These are phyloP conservation scores for Pangasius mekongensis DNA, from an alignment of 2,797 vertebrate genomes.

Conservation along the genomic window DNA sequence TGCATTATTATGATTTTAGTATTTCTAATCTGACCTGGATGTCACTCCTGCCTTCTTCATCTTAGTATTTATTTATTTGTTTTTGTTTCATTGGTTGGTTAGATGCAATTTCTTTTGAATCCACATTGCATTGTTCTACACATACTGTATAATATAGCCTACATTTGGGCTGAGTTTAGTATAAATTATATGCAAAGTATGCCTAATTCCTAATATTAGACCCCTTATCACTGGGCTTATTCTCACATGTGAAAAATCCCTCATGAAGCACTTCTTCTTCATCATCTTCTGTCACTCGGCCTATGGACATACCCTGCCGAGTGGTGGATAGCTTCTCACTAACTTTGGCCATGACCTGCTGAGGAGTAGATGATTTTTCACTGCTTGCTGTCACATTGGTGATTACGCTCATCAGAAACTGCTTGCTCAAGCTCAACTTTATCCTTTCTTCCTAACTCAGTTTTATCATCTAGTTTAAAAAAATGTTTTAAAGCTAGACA, in stretches of 20 bases:
- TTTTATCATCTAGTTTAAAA: background rate
- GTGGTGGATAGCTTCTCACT: conserved; percentile 19
- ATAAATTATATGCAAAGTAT: background rate
- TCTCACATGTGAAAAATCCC: conserved; percentile 21
- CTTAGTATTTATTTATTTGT: background rate
- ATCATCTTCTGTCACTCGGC: background rate
- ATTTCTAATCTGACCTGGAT: background rate
- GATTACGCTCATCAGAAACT: conserved; percentile 12
- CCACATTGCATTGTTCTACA: background rate
- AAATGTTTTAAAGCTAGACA: background rate
- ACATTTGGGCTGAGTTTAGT: background rate
- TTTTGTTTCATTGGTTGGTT: background rate
- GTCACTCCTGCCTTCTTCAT: background rate
- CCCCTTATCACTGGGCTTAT: background rate
- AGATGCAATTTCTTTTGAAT: background rate
- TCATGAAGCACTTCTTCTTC: conserved; percentile 9
- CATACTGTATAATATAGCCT: background rate
- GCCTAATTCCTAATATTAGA: background rate
- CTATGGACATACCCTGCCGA: conserved; percentile 12
- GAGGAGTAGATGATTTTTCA: conserved; percentile 12
- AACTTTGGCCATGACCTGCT: conserved; percentile 13
- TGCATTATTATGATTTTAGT: background rate
- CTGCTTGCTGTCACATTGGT: background rate
- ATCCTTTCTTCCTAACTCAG: background rate
- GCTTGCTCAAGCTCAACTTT: background rate